Conservation (phyloP, 2,888 invertebrate species). For the Trachelus stipa region DNA sequence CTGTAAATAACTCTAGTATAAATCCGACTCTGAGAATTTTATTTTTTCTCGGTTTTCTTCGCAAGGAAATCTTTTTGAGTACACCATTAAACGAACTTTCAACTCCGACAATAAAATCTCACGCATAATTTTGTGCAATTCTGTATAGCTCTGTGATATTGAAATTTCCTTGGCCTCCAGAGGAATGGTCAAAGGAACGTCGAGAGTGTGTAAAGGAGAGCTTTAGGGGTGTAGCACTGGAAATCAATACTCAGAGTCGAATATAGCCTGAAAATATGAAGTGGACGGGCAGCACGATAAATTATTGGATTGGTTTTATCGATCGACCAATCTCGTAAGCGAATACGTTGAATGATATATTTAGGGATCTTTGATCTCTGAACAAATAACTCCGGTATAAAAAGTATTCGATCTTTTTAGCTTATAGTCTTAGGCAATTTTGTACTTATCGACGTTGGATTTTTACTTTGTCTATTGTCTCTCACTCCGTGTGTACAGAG, state of each 20-base stretch:
- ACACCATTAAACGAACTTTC: neutral
- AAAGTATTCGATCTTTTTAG: neutral
- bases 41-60: neutral
- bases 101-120: neutral
- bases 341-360: neutral
- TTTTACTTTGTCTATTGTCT: neutral
- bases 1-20: neutral
- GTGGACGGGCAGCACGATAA: neutral
- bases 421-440: constrained; percentile 56
- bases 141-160: constrained; percentile 40
- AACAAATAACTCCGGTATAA: neutral
- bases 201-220: neutral
- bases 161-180: constrained; percentile 29
- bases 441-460: constrained; percentile 56
- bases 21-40: neutral
- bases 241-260: constrained; percentile 29
- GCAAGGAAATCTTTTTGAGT: neutral
- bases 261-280: constrained; percentile 15
- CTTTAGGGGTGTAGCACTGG: neutral
- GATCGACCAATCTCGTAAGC: neutral
- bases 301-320: neutral
- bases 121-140: neutral
- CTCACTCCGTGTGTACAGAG: neutral
- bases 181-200: neutral
- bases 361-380: neutral